Evolutionary conservation across 2,113 vertebrate species (phyloP).

Genomic region (Brachionichthys hirsutus): DNA sequence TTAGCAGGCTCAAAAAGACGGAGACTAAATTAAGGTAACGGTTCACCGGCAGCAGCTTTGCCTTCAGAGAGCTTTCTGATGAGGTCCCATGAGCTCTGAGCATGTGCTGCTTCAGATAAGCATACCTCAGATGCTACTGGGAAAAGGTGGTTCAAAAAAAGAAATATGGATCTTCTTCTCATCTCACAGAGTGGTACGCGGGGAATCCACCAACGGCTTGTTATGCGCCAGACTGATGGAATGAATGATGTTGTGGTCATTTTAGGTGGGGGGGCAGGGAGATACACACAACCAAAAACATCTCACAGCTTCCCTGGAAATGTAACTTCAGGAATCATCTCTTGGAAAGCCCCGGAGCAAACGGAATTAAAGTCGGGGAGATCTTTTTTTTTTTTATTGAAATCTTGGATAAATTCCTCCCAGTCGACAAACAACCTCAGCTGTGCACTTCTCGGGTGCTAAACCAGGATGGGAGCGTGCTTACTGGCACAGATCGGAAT

Average conservation of each 20-base stretch:
- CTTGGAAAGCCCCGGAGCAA: slow-evolving; percentile 11
- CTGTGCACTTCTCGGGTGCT: slow-evolving; percentile 40
- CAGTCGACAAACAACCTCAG: slow-evolving; percentile 29
- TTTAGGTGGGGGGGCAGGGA: slow-evolving; percentile 24
- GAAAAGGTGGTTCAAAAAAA: slow-evolving; percentile 20
- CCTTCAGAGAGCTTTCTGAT: slow-evolving; percentile 71
- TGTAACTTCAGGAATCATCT: slow-evolving; percentile 10
- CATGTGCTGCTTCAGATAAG: slow-evolving; percentile 80
- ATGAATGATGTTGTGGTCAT: slow-evolving; percentile 37
- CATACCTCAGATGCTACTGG: slow-evolving; percentile 68
- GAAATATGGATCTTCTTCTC: slow-evolving; percentile 49
- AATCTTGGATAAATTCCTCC: slow-evolving; percentile 33
- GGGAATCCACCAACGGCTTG: slow-evolving; percentile 54
- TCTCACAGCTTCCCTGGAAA: slow-evolving; percentile 15
- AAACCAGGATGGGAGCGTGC: slow-evolving; percentile 19
- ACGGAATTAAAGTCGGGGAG: too few relatives aligned
- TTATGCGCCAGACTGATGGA: slow-evolving; percentile 24
- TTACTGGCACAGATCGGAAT: slow-evolving; percentile 24
- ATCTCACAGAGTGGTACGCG: slow-evolving; percentile 58
- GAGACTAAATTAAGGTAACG: slow-evolving; percentile 56
- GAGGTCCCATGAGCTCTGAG: slow-evolving; percentile 74
- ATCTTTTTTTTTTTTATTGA: too few relatives aligned
- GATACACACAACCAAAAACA: not conserved
- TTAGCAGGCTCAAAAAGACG: slow-evolving; percentile 55
- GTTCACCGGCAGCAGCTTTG: slow-evolving; percentile 72